These are phyloP conservation scores for Lasioglossum marginatum DNA, from an alignment of 2,888 invertebrate species.

Conservation along the genomic window DNA sequence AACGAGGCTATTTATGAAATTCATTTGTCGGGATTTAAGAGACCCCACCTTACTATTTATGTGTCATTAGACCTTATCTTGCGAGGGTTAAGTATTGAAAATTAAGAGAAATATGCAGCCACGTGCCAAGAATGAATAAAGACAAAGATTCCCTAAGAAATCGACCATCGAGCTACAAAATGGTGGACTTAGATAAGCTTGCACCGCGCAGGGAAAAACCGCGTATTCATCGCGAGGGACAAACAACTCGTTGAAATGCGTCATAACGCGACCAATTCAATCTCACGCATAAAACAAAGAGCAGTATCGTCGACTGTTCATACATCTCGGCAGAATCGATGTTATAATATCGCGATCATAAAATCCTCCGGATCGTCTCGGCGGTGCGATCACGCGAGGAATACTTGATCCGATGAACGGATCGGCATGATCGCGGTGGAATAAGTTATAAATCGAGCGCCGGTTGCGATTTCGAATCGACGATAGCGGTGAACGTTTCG, in stretches of 20 bases:
- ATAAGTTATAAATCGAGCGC: constrained; percentile 12
- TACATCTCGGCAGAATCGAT: neutral
- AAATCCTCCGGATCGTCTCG: neutral
- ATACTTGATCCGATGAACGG: neutral
- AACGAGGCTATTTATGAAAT: too few relatives aligned
- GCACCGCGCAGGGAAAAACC: neutral
- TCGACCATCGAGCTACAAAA: neutral
- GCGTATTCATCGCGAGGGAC: neutral
- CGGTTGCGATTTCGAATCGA: constrained; percentile 17
- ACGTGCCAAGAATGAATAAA: neutral
- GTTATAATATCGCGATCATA: neutral
- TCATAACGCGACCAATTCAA: neutral
- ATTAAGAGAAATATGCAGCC: neutral
- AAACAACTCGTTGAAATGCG: neutral
- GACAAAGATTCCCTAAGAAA: neutral
- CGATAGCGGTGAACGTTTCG: constrained; percentile 23
- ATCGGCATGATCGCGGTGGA: neutral
- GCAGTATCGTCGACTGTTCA: neutral
- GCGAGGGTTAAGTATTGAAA: too few relatives aligned
- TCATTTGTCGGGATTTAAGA: too few relatives aligned
- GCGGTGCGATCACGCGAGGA: neutral
- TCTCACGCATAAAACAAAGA: neutral
- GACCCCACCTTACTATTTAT: too few relatives aligned
- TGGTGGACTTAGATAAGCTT: neutral
- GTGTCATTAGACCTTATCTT: too few relatives aligned